A percentile compares a stretch with the other conserved stretches of the same genome.
Evolutionary conservation across 2,888 invertebrate species (phyloP).

Genomic region (Rhagophthalmus giganteus): DNA sequence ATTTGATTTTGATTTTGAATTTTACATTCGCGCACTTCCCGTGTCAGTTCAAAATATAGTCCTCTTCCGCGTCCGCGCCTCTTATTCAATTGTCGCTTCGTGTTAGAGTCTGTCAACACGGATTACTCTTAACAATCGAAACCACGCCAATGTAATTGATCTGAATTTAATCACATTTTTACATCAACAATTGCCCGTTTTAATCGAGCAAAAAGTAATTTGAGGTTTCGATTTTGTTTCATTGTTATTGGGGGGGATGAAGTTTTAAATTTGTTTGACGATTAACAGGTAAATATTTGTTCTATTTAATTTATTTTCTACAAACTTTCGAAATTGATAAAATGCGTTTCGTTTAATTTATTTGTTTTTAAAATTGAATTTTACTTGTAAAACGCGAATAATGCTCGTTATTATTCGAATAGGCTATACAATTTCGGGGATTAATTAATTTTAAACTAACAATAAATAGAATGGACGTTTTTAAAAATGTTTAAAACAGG

Average conservation of each 20-base stretch:
- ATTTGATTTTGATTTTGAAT: no score
- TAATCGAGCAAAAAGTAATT: slow-evolving; percentile 52
- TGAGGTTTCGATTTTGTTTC: slow-evolving; percentile 51
- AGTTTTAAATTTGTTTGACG: slow-evolving; percentile 48
- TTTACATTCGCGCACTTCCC: no score
- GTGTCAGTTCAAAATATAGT: no score
- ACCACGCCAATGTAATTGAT: slow-evolving; percentile 40
- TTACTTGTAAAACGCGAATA: no score
- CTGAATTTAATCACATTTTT: slow-evolving; percentile 53
- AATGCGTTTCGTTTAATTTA: not conserved
- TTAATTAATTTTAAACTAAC: no score
- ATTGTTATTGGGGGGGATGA: slow-evolving; percentile 44
- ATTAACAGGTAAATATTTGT: slow-evolving; percentile 45
- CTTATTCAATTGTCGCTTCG: slow-evolving; percentile 3
- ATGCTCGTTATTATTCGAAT: no score
- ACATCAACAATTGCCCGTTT: slow-evolving; percentile 48
- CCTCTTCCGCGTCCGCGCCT: not conserved
- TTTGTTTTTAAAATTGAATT: no score
- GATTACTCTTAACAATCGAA: slow-evolving; percentile 46
- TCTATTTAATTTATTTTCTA: slow-evolving; percentile 36
- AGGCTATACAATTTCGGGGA: no score
- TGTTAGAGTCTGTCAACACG: slow-evolving; percentile 42
- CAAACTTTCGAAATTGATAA: slow-evolving; percentile 1
- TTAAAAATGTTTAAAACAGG: no score
- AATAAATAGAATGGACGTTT: no score